Conservation (phyloP, 2,797 vertebrate genomes). For the Peromyscus melanophrys region DNA sequence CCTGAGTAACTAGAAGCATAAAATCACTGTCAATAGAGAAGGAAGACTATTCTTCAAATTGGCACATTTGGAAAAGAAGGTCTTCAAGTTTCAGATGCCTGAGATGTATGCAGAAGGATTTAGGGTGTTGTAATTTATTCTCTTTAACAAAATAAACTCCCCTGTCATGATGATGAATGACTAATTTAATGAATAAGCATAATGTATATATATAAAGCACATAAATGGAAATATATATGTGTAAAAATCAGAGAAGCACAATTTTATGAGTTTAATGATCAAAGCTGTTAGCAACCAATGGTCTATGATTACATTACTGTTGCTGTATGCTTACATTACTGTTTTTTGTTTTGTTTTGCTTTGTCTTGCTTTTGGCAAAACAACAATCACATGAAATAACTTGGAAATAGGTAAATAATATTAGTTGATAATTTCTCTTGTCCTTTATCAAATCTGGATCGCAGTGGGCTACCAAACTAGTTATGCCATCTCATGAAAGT, state of each 20-base stretch:
- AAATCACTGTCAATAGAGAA: neutral
- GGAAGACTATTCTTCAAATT: neutral
- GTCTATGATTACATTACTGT: neutral
- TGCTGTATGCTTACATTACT: neutral
- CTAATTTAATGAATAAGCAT: neutral
- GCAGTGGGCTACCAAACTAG: neutral
- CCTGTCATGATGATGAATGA: neutral
- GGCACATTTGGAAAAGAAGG: neutral
- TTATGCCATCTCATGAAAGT: neutral
- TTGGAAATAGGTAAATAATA: constrained; percentile 11
- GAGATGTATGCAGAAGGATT: neutral
- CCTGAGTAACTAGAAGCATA: neutral
- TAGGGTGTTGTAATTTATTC: neutral
- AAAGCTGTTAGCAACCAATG: neutral
- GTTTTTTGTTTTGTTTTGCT: neutral
- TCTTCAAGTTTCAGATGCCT: neutral
- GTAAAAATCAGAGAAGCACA: neutral
- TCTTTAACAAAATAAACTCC: neutral
- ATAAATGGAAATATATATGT: neutral
- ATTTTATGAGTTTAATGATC: neutral
- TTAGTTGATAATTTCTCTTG: neutral
- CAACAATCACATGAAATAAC: neutral
- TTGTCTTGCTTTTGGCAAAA: neutral
- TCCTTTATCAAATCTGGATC: neutral
- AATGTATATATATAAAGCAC: neutral